Conservation (phyloP, 2,888 invertebrate species). For the Ashinkailepas kermadecensis region DNA sequence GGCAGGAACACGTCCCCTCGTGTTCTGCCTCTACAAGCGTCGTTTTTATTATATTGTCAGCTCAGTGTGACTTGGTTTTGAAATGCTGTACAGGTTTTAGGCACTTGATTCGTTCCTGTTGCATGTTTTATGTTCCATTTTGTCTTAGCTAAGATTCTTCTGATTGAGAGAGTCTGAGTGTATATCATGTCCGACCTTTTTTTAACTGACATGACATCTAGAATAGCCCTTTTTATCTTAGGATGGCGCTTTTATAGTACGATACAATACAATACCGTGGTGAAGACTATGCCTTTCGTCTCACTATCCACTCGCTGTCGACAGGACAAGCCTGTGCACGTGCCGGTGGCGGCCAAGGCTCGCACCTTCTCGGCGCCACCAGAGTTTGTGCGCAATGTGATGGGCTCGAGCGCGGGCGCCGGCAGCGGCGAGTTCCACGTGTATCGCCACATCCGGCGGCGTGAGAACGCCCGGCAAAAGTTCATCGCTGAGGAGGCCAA, state of each 20-base stretch:
- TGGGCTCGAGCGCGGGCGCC: conserved; percentile 99
- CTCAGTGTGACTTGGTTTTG: too few relatives aligned
- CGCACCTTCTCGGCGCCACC: conserved; percentile 71
- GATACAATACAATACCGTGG: background rate
- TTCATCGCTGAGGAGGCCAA: conserved; percentile 81
- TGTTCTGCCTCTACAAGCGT: too few relatives aligned
- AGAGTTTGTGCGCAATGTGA: conserved; percentile 95
- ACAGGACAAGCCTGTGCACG: conserved; percentile 79
- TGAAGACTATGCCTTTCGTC: background rate
- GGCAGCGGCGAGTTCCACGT: conserved; percentile 99
- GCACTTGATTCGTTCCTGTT: too few relatives aligned
- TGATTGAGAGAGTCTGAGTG: too few relatives aligned
- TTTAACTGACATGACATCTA: too few relatives aligned
- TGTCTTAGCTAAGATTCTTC: too few relatives aligned
- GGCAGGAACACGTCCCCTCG: too few relatives aligned
- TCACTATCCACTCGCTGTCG: background rate
- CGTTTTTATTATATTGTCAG: too few relatives aligned
- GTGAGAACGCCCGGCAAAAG: conserved; percentile 93
- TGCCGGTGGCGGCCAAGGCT: conserved; percentile 74
- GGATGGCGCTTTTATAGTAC: background rate
- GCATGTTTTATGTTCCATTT: too few relatives aligned
- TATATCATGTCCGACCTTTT: too few relatives aligned
- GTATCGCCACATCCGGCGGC: conserved; percentile 85
- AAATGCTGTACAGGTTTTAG: too few relatives aligned
- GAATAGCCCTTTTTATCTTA: too few relatives aligned